Evolutionary conservation across 2,888 invertebrate species (phyloP), one percentile per base, ranked within the genome.

Genomic region (Thymelicus sylvestris): DNA sequence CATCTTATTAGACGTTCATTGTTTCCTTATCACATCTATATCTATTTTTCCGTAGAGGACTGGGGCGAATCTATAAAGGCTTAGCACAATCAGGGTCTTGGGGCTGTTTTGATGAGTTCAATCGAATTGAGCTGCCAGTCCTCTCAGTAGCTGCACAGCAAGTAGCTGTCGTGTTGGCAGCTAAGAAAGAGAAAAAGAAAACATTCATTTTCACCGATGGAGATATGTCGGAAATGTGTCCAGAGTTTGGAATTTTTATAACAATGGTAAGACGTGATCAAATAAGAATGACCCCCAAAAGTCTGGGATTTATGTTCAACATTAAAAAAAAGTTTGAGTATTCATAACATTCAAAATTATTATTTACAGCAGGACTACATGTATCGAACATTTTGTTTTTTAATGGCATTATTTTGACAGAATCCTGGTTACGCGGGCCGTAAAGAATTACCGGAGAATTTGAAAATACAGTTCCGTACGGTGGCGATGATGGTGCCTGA

Each of bases 401-500:
- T 31, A 31, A 31, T 31, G n/a, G 13, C 12, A 65, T 68, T 72
- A 31, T 61, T 50, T 55, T 73, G 73, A 62, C 84, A 98, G 98
- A 99, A 99, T 94, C 99, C 99, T 15, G 99, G 99, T 0, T 99
- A 99, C 85, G 99, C 99, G 41, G 99, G 99, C 0, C 96, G 99
- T 71, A 99, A 99, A 82, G 99, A 99, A 86, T 89, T 99, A 63
- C 99, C 99, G 0, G 99, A 99, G 92, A 99, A 99, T 91, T 94
- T 99, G 77, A 99, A 99, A 94, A 98, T 99, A 80, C 99, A 99
- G 90, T 99, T 99, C 90, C 96, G 99, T 68, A 98, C 98, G 0
- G 99, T 99, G 0, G 98, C 99, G 57, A 99, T 99, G 99, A 99
- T 99, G 99, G 99, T 99, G 15, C 99, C 99, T 0, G 99, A 99